Evolutionary conservation across 2,888 invertebrate genomes (phyloP), one percentile per base, ranked within the genome.

Genomic region (Smittia aterrima): DNA sequence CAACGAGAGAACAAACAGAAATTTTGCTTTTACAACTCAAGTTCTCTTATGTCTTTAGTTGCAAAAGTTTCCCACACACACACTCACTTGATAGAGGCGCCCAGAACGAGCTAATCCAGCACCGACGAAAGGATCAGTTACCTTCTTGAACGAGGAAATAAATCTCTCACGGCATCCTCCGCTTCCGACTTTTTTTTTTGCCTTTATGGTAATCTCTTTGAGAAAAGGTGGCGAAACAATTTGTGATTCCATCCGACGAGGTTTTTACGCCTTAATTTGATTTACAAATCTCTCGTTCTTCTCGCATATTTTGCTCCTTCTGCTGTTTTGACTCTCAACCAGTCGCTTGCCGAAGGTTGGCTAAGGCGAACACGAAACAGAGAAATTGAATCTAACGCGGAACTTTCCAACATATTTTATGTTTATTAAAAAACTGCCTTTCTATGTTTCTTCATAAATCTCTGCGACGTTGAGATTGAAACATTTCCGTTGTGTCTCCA

Each of bases 201-300:
- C 58, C 70, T 70, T 70, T 70, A 70, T 70, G 54, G 70, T 70
- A 70, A 70, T 70, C 53, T 54, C 27, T 54, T 16, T 70, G 25
- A 54, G 41, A 70, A 67, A 70, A 70, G 70, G 70, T 70, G 70
- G 70, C 54, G 54, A 70, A 70, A 70, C 70, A 70, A 70, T 70
- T 70, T 70, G 70, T 70, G 70, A 70, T 70, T 58, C 58, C 58
- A 22, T 70, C 70, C 70, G 70, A 54, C 70, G 70, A 70, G 70
- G 70, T 70, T 70, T 66, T 70, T 70, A 70, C 53, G 70, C 70
- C 54, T 54, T 70, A 70, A 70, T 70, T 70, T 70, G 70, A 70
- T 70, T 70, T 70, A 70, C 70, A 70, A 70, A 70, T 54, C 70
- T 70, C 53, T 13, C 32, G 11, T 47, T 22, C 47, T 41, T 47